Percentiles rank a stretch among this genome's conserved stretches.
These are phyloP conservation scores for Ophonus ardosiacus DNA, from an alignment of 2,888 invertebrate species.

Conservation along the genomic window DNA sequence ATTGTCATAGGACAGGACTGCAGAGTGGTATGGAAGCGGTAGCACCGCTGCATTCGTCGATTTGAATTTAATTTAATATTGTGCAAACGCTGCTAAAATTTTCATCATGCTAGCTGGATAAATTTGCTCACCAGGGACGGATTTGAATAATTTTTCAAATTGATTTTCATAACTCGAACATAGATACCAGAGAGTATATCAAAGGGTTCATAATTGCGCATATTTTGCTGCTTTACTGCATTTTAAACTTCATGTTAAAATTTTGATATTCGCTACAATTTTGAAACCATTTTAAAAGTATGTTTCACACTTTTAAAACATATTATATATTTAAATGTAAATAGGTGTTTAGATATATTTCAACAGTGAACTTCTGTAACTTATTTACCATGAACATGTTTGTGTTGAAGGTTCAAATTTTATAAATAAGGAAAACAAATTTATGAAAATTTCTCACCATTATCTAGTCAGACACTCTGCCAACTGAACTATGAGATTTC, in stretches of 20 bases:
- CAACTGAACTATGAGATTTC: no score
- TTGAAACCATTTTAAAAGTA: not conserved
- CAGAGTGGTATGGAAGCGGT: not conserved
- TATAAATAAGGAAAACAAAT: no score
- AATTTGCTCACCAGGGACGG: constrained; percentile 37
- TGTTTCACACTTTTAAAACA: no score
- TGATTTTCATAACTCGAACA: constrained; percentile 23
- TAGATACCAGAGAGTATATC: not conserved
- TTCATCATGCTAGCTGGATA: constrained; percentile 46
- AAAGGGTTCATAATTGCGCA: not conserved
- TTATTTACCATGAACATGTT: no score
- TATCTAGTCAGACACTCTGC: no score
- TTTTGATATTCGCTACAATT: not conserved
- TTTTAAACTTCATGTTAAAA: not conserved
- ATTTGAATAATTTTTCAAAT: constrained; percentile 50
- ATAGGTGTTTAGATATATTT: no score
- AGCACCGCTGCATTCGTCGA: constrained; percentile 46
- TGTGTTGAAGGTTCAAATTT: no score
- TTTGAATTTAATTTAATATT: constrained; percentile 61
- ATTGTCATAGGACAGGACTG: not conserved
- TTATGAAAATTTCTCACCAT: no score
- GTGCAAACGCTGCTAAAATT: constrained; percentile 53
- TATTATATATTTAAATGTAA: no score
- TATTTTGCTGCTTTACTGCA: not conserved
- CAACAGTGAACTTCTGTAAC: no score